Base-by-base conservation (phyloP, 2,113 vertebrate species). In the Mugil cephalus region DNA sequence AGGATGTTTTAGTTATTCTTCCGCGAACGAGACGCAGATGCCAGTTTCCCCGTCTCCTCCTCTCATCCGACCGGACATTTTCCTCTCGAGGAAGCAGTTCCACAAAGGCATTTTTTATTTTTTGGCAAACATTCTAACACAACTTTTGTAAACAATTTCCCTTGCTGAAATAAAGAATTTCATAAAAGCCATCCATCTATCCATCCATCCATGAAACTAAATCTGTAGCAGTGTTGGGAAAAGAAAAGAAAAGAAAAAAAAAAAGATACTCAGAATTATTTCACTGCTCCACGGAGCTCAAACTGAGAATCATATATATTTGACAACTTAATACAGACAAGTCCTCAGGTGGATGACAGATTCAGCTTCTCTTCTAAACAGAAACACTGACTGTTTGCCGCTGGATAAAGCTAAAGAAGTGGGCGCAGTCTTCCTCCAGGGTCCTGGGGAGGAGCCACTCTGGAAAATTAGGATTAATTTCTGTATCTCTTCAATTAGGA, bases 121-220 rank as follows among this genome's bases (percentile, higher is more conserved):
- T 88, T 88, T 83, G 90, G 85, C 89, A 91, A 91, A 91, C 74
- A 84, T 77, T 84, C 72, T 63, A 89, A 90, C 85, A 91, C 89
- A 93, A 88, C 80, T 87, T n/a, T 84, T 92, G 93, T 94, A 93
- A 93, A 94, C 90, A 92, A 69, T 89, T 90, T 93, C 92, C 91
- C 92, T 93, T 91, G 87, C 77, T 89, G 86, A 92, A 93, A 93
- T 88, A 92, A 90, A 91, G 76, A 83, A 81, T 69, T 80, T 68
- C 68, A 76, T 12, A 77, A 79, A 88, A 86, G 72, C 78, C 68
- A 73, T 56, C 69, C 54, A 70, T 84, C 76, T 79, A 67, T 69
- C 69, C 58, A 70, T 84, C 76, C 80, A 67, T 69, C 76, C 54
- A 68, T 63, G 48, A 24, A 82, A 87, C 62, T 74, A 80, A 88